phyloP scores from a whole-genome alignment of 1,140 invertebrate species.

The Ceratina australensis region DNA sequence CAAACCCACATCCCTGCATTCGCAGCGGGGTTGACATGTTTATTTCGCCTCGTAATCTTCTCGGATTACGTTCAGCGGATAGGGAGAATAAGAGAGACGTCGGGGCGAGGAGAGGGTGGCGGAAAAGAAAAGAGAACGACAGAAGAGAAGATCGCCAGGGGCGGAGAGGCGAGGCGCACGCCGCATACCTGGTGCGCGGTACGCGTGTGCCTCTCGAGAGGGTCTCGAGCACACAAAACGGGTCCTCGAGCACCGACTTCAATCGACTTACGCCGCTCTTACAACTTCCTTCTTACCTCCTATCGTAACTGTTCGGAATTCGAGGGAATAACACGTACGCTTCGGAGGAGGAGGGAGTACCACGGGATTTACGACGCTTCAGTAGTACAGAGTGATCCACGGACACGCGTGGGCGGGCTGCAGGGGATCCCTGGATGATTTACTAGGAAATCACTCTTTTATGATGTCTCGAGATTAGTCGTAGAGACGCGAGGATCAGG shows the following conservation, averaged over 20 bases:
- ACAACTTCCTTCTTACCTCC: background rate
- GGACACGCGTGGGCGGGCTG: background rate
- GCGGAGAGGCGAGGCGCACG: conserved; percentile 24
- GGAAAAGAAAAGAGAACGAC: conserved; percentile 50
- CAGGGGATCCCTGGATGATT: background rate
- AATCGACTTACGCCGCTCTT: background rate
- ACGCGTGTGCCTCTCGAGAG: conserved; percentile 23
- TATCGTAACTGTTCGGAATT: background rate
- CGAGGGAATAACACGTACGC: conserved; percentile 14
- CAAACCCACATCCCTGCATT: conserved; percentile 58
- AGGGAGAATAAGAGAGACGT: conserved; percentile 11
- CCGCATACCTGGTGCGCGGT: conserved; percentile 29
- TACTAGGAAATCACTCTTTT: conserved; percentile 16
- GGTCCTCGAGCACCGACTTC: background rate
- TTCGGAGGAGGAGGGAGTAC: background rate
- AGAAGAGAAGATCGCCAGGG: conserved; percentile 31
- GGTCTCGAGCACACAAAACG: conserved; percentile 27
- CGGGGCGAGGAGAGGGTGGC: conserved; percentile 13
- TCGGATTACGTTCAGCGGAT: conserved; percentile 64
- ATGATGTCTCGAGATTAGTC: background rate
- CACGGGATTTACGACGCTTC: conserved; percentile 8
- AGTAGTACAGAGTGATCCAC: background rate
- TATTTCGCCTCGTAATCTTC: conserved; percentile 70
- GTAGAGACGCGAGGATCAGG: background rate
- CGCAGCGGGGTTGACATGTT: conserved; percentile 68